These are phyloP conservation scores for Chrysopilus asiliformis DNA, from an alignment of 2,888 invertebrate genomes.

Conservation along the genomic window DNA sequence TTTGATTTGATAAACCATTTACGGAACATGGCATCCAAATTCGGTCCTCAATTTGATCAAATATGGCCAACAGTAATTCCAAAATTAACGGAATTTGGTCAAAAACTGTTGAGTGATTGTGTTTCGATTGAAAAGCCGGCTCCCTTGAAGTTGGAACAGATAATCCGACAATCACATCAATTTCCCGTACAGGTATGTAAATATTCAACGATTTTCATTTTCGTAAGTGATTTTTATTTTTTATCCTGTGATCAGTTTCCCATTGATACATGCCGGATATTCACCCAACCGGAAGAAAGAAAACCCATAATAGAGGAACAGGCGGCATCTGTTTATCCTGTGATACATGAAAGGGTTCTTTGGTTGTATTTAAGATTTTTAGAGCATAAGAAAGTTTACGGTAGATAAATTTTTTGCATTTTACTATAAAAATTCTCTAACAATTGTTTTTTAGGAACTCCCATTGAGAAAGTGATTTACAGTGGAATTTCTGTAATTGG, in stretches of 20 bases:
- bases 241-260: slow-evolving; percentile 28
- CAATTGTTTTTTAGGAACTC: slow-evolving; percentile 21
- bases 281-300: slow-evolving; percentile 22
- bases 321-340: slow-evolving; percentile 47
- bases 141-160: too few relatives aligned
- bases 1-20: too few relatives aligned
- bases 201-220: slow-evolving; percentile 11
- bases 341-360: slow-evolving; percentile 52
- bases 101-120: slow-evolving; percentile 20
- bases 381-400: slow-evolving; percentile 41
- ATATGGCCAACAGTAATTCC: slow-evolving; percentile 19
- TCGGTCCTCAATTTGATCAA: slow-evolving; percentile 24
- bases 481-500: slow-evolving; percentile 34
- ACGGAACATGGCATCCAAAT: slow-evolving; percentile 18
- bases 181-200: slow-evolving; percentile 8
- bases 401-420: too few relatives aligned
- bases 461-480: slow-evolving; percentile 32
- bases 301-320: slow-evolving; percentile 23
- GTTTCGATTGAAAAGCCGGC: slow-evolving; percentile 17
- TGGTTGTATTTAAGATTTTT: slow-evolving; percentile 49
- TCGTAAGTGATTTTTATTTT: background rate
- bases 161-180: background rate
- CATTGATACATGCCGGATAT: slow-evolving; percentile 27
- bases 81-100: slow-evolving; percentile 19
- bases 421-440: too few relatives aligned